Evolutionary conservation across 2,113 vertebrate species (phyloP).

Genomic region (Telmatochromis brachygnathus): DNA sequence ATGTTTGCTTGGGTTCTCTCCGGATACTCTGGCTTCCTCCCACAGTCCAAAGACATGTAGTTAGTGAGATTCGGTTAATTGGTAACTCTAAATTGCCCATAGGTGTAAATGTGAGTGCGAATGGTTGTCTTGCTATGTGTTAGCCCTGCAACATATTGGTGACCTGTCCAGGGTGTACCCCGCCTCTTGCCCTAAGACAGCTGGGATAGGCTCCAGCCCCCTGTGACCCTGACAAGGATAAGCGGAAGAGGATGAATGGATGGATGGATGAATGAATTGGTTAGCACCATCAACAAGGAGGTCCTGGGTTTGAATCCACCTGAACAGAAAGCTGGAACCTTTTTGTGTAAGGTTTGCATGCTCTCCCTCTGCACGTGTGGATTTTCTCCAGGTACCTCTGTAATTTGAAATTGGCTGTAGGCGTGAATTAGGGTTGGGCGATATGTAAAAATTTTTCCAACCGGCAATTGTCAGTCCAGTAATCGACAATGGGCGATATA

Average conservation of each 20-base stretch:
- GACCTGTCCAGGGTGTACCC: neutral
- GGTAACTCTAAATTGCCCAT: neutral
- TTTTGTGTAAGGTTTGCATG: neutral
- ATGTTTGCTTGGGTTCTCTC: neutral
- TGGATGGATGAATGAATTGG: neutral
- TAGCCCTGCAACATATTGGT: neutral
- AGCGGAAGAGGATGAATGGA: neutral
- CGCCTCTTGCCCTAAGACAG: accelerated
- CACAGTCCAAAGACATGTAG: neutral
- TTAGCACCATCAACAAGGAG: neutral
- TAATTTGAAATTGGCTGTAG: neutral
- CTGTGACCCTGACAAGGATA: neutral
- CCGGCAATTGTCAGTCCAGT: accelerated
- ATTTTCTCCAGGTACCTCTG: neutral
- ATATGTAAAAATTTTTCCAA: accelerated
- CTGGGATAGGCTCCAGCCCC: neutral
- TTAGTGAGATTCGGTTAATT: neutral
- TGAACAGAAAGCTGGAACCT: neutral
- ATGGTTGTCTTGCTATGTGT: neutral
- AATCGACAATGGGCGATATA: accelerated
- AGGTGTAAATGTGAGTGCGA: accelerated
- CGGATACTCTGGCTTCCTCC: neutral
- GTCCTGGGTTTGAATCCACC: neutral
- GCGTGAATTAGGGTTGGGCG: neutral
- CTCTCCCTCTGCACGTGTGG: neutral